Base-by-base conservation (phyloP, 2,113 vertebrate species). In the Oncorhynchus mykiss region DNA sequence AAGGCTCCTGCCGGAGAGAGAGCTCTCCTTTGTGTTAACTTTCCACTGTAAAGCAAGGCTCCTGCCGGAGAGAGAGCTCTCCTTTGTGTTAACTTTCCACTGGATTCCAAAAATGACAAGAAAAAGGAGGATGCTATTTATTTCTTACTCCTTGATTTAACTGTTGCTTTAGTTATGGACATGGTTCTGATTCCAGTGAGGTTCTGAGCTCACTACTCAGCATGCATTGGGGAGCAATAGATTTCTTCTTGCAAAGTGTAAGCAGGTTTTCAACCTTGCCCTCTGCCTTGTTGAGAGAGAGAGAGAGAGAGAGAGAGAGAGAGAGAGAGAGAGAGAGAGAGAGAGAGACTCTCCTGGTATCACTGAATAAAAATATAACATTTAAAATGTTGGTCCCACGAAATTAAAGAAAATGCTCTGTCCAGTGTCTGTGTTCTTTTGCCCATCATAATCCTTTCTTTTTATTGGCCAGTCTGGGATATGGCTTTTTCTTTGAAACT, bases 21-120 rank as follows among this genome's bases (percentile, higher is more conserved):
- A 70, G 73, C 73, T 69, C 70, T 69, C 81, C 75, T 85, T 87
- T 86, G 83, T 90, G 75, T 78, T 86, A 89, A 90, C n/a, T n/a
- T n/a, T n/a, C n/a, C n/a, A n/a, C n/a, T n/a, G n/a, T n/a, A 51
- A 24, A 72, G 78, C 77, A 71, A 72, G 73, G 70, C 84, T 82
- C 67, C 14, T 16, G 14, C 11, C 29, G 5, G 81, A 85, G 78
- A 83, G 78, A 75, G 84, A 70, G 73, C 73, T 69, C 70, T 69
- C 81, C 75, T 85, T 87, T 86, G 83, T 90, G 75, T 78, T 86
- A 89, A 90, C 83, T 77, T 89, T 90, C 80, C 72, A 34, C 77
- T 65, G 76, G 72, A 79, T 84, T 34, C 1, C 68, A 80, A 84
- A 80, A 86, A 81, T 74, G 29, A 78, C 20, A 59, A 25, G 22